A percentile compares a stretch with the other conserved stretches of the same genome.
phyloP scores from a whole-genome alignment of 2,888 invertebrate species.

The Caenorhabditis angaria region DNA sequence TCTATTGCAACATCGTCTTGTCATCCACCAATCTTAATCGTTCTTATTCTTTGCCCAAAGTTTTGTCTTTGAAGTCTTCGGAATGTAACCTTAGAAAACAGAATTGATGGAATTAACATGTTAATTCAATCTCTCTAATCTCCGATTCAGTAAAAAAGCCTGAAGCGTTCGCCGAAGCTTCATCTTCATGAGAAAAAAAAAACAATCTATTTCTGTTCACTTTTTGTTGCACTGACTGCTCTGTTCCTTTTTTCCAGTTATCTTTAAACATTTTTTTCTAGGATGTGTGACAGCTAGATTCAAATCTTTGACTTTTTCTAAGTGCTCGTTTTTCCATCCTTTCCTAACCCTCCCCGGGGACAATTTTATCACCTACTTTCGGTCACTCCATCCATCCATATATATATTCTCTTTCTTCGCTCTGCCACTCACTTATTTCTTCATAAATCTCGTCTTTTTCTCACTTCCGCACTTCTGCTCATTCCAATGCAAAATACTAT shows the following conservation, averaged over 20 bases:
- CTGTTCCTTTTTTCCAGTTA: background rate
- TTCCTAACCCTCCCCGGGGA: conserved; percentile 24
- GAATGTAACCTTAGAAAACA: no score
- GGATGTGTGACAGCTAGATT: no score
- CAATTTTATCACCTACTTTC: conserved; percentile 41
- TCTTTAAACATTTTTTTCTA: background rate
- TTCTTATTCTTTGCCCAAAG: background rate
- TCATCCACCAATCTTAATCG: background rate
- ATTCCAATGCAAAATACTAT: background rate
- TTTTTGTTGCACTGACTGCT: background rate
- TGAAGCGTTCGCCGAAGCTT: no score
- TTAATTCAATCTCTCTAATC: no score
- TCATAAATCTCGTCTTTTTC: background rate
- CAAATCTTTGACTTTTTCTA: conserved; percentile 1
- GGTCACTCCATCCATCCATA: conserved; percentile 28
- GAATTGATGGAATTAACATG: no score
- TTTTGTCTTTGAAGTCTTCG: no score
- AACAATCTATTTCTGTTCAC: background rate
- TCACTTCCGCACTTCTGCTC: background rate
- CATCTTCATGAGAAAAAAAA: background rate
- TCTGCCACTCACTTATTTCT: background rate
- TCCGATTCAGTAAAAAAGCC: background rate
- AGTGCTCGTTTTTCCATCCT: background rate
- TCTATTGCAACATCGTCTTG: background rate
- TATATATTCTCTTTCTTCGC: background rate